Base-by-base conservation (phyloP, 2,797 vertebrate species). In the Sternarchorhynchus goeldii region DNA sequence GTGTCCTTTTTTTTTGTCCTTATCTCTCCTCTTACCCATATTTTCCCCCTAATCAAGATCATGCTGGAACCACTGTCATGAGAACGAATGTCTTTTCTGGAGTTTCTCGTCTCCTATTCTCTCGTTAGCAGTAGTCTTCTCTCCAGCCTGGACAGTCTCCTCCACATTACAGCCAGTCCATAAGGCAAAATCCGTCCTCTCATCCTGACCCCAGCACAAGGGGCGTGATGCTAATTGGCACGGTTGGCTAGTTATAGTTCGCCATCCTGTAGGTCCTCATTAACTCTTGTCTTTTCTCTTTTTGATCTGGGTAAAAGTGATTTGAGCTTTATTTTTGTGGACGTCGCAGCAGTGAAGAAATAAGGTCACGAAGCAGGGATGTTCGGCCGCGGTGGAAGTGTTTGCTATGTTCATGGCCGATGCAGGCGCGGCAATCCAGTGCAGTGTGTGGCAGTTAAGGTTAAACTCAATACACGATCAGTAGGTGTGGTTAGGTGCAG, bases 91-190 rank as follows among this genome's bases (percentile, higher is more conserved):
- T 68, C 16, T 53, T n/a, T 55, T 32, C 7, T 45, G 25, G 32
- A 56, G 67, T 70, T 50, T n/a, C 50, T 56, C 55, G 25, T 56
- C 25, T 56, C 17, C 67, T 56, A 25, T 18, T 25, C 20, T 21
- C 64, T 67, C 65, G 17, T 67, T 67, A 50, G 41, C 10, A 67
- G 18, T 66, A 45, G 20, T 68, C 41, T 68, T 68, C 21, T 29
- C 41, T 50, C 6, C 65, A 20, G 12, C 20, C 66, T 18, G n/a
- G 68, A 29, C 68, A 3, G 8, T 57, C 68, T 70, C 25, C 18
- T 53, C 53, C 53, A 55, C 53, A 68, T 68, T 17, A 68, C 21
- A 41, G 66, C 17, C 65, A 20, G n/a, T n/a, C n/a, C n/a, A n/a
- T n/a, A n/a, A n/a, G 25, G 45, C 65, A 10, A 34, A 14, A 34